Conservation (phyloP, 2,797 vertebrate genomes). For the Linurgus olivaceus region DNA sequence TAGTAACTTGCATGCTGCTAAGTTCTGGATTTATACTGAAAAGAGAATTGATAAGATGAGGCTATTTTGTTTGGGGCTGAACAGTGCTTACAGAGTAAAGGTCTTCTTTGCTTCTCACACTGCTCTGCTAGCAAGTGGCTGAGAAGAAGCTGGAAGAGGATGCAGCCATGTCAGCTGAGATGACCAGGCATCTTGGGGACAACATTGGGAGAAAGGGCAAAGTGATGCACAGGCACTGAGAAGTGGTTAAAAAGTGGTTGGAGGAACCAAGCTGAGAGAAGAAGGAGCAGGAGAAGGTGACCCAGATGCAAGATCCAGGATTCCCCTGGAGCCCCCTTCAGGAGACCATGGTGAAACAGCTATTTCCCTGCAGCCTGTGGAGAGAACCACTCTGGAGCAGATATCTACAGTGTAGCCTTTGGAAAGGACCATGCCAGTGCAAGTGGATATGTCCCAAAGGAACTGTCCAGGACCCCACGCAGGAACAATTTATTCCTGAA, state of each 20-base stretch:
- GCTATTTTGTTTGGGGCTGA: neutral
- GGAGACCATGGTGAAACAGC: neutral
- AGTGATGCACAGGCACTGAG: neutral
- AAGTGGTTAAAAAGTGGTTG: neutral
- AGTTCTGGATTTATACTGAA: neutral
- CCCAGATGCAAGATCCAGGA: neutral
- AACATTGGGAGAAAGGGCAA: neutral
- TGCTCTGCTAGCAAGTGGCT: neutral
- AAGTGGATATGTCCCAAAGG: neutral
- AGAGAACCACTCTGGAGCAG: neutral
- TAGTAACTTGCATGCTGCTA: too few relatives aligned
- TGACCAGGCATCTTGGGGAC: neutral
- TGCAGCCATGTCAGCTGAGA: neutral
- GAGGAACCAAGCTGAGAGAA: neutral
- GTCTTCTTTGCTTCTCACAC: neutral
- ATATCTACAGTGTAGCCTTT: neutral
- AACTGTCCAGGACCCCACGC: fast-evolving
- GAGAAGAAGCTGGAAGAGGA: neutral
- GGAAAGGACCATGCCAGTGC: neutral
- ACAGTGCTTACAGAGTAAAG: neutral
- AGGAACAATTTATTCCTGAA: neutral
- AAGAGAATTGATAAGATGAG: neutral
- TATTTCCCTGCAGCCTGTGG: neutral
- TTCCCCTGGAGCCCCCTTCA: neutral
- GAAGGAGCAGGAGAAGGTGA: fast-evolving